Base-by-base conservation (phyloP, 2,113 vertebrate species). In the Platichthys stellatus region DNA sequence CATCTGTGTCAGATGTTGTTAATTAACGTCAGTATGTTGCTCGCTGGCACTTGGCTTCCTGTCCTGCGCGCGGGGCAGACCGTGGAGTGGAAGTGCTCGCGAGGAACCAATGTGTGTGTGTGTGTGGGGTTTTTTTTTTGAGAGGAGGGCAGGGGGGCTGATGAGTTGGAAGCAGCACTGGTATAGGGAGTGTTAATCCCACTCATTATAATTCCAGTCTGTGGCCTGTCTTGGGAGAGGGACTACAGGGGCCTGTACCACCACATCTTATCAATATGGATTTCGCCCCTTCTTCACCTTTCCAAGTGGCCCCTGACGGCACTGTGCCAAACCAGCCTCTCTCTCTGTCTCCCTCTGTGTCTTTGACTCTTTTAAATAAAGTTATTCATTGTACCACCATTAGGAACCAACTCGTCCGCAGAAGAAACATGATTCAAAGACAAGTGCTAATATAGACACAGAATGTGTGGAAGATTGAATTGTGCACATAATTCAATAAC, bases 1-100 rank as follows among this genome's bases (percentile, higher is more conserved):
- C 94, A 94, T 95, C 94, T 95, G 93, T 94, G 93, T 94, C 93
- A 94, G 93, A 95, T 94, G 94, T 94, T 94, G 93, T 93, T 95
- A 94, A 95, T 94, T 95, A 95, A 95, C 90, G 92, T 94, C 93
- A 94, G 93, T 93, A 92, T 94, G 94, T 93, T 93, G 78, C 91
- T 92, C 68, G 77, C 93, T 92, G 92, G 84, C 92, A 92, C 92
- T 92, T 90, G 86, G 90, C 92, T 93, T 94, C 92, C 91, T 93
- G 92, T 93, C 89, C 90, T 91, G 84, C 81, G 81, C 91, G 83
- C 47, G 17, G 88, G 90, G 90, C 90, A 90, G 89, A 92, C 86
- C 79, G 83, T 82, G 49, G 81, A 90, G 89, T 82, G 91, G 84
- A 83, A 83, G 90, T 81, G 84, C 86, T 84, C 82, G 71, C 88